A percentile compares a stretch with the other conserved stretches of the same genome.
phyloP scores from a whole-genome alignment of 2,797 vertebrate genomes.

The Myripristis jacobus region DNA sequence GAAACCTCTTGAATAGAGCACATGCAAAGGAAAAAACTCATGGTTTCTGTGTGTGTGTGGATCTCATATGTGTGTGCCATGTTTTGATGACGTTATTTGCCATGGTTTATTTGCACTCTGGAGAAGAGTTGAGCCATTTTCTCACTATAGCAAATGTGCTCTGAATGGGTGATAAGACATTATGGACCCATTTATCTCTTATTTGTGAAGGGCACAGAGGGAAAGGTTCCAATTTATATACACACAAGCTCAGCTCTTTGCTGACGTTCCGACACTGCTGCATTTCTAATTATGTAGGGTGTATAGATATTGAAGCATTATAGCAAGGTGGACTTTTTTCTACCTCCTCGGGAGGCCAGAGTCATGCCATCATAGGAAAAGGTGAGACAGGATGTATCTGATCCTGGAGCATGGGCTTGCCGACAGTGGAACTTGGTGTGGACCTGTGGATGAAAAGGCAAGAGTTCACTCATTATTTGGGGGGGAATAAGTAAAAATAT shows the following conservation, averaged over 20 bases:
- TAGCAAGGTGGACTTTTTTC: constrained; percentile 22
- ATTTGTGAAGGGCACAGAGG: constrained; percentile 11
- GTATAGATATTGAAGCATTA: constrained; percentile 1
- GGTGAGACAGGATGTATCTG: constrained; percentile 90
- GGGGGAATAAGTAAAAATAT: background rate
- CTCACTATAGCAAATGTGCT: constrained; percentile 26
- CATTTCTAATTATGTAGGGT: background rate
- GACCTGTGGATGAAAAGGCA: constrained; percentile 82
- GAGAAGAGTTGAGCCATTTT: constrained; percentile 25
- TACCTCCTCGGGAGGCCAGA: constrained; percentile 96
- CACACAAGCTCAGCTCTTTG: background rate
- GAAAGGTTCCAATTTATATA: background rate
- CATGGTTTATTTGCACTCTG: constrained; percentile 41
- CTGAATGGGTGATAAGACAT: constrained; percentile 39
- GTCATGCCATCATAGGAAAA: constrained; percentile 94
- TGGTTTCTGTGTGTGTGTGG: constrained; percentile 1
- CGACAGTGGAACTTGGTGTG: constrained; percentile 98
- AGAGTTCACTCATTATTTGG: background rate
- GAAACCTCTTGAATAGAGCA: constrained; percentile 33
- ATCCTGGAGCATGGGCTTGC: constrained; percentile 91
- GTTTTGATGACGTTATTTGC: background rate
- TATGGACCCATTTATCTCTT: constrained; percentile 22
- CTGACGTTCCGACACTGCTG: background rate
- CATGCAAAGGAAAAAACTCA: constrained; percentile 9
- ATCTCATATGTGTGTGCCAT: too few species aligned